Evolutionary conservation across 2,113 vertebrate genomes (phyloP), one percentile per base, ranked within the genome.

Genomic region (Pipra filicauda): DNA sequence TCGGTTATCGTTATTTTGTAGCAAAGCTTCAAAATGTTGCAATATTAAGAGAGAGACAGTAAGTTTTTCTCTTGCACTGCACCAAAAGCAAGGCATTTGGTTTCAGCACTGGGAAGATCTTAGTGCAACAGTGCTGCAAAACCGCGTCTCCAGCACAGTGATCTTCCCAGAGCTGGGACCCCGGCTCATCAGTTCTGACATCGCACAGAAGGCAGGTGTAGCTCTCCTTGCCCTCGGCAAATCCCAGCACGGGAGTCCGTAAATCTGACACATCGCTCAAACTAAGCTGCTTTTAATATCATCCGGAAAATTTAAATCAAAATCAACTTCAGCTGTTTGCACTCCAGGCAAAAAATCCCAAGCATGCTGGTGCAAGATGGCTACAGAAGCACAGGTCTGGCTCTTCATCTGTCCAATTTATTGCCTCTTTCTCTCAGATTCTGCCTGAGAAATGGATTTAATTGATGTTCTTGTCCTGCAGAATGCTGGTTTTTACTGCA

Each of bases 71-170:
- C 10, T 69, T 54, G 41, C 81, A 21, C 49, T 91, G 94, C 93
- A 67, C 48, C 91, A 91, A 74, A 87, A 83, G 75, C 65, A 17
- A 41, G 89, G 33, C 66, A 3, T 21, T 73, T 77, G 0, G 3
- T 62, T 66, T 89, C 39, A 10, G 41, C 33, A 5, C 49, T 46
- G 74, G 30, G 31, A 65, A 89, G 55, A 41, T 46, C 22, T 74
- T 61, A 23, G 55, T 94, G 89, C 88, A 96, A 91, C 85, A 82
- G 78, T 65, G 90, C 84, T 89, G 91, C 85, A 81, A 87, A 94
- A 62, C 18, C 2, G 31, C 51, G 58, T 33, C 54, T 85, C 80
- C 74, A 19, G 71, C 35, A 70, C 81, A 62, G 65, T 77, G 17
- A 28, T 73, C 44, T 54, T 85, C 43, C 72, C 52, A 51, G 61